These are phyloP conservation scores for Pseudolaguvia tuberculata DNA, from an alignment of 2,113 vertebrate species.

Conservation along the genomic window DNA sequence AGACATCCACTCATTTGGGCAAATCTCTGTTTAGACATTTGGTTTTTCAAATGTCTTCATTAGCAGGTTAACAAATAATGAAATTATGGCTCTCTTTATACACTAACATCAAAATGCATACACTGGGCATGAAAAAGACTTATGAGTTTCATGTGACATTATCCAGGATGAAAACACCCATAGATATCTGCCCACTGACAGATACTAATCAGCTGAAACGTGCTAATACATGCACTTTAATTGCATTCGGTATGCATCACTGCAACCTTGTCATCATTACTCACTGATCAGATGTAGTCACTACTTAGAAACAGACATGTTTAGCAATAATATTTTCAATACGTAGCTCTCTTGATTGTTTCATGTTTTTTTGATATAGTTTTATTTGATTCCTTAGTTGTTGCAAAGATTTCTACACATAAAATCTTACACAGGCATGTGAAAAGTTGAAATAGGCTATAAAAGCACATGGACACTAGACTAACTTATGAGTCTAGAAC, in stretches of 20 bases:
- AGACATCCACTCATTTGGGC: not conserved
- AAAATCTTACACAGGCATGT: slow-evolving; percentile 1
- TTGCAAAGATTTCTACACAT: not conserved
- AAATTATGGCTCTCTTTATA: not conserved
- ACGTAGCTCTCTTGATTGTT: not conserved
- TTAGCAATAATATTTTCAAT: not conserved
- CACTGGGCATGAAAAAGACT: no score
- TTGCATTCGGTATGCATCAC: not conserved
- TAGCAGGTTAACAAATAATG: not conserved
- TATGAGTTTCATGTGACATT: no score
- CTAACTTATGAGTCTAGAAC: no score
- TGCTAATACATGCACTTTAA: not conserved
- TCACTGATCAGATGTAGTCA: not conserved
- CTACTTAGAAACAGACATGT: not conserved
- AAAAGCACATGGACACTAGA: not conserved
- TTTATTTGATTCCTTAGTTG: not conserved
- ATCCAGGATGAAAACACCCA: no score
- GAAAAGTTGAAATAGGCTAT: not conserved
- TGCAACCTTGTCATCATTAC: not conserved
- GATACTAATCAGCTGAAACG: not conserved
- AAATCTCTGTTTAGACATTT: not conserved
- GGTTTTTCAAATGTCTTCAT: not conserved
- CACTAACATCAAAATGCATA: no score
- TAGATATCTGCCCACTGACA: not conserved
- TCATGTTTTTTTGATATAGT: not conserved